Base-by-base conservation (phyloP, 2,888 invertebrate species). In the Idaea biselata region DNA sequence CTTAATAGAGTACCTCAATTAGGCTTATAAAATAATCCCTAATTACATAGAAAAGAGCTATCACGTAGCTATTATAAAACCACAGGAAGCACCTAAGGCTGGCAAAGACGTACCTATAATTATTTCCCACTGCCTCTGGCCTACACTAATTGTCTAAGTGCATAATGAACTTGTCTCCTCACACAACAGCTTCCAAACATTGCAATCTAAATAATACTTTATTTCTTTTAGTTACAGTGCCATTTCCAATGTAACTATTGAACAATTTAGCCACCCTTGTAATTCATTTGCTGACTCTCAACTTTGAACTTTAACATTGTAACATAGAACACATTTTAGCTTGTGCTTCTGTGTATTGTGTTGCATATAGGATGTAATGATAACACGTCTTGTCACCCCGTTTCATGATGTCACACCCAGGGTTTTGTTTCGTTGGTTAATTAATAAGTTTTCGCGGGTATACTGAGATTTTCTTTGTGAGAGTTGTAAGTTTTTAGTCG, bases 71-170 rank as follows among this genome's bases (percentile, higher is more conserved):
- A 79, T 76, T 72, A 74, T 80, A 81, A 82, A 81, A 78, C n/a
- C 79, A 75, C 78, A 86, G 89, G 89, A 88, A 89, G 72, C 78
- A 84, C 87, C 79, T 75, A 80, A 79, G 85, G 87, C 79, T 77
- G 80, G 79, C 81, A 81, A 77, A 80, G 81, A 75, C 76, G 66
- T 69, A 75, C 74, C 69, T 72, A 73, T 31, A 59, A 32, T 79
- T 80, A 81, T 83, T 76, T 65, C 71, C 73, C 73, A 72, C 70
- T 73, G 79, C 87, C 80, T 76, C 81, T 69, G 80, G 89, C 86
- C 82, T 89, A 89, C 91, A 90, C 84, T 91, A 89, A 91, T 91
- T 91, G 89, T 90, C 84, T 90, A 91, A 91, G 91, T 91, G 89
- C 82, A 89, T 91, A 91, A 91, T 89, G 84, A 90, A 89, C 89